phyloP scores from a whole-genome alignment of 2,888 invertebrate species.

The Saturnia pavonia region DNA sequence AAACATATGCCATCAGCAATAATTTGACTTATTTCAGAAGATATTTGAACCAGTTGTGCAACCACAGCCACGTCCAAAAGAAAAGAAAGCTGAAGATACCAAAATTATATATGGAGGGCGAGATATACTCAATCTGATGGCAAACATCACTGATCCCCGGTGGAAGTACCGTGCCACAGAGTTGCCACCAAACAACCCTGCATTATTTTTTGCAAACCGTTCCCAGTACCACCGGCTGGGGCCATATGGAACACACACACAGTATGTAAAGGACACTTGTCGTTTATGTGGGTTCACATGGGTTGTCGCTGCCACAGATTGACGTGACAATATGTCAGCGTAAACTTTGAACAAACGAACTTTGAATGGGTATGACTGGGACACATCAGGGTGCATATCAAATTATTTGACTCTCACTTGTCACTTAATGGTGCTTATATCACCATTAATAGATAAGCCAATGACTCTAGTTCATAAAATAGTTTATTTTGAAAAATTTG shows the following conservation, averaged over 20 bases:
- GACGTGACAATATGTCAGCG: conserved; percentile 52
- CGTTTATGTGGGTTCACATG: conserved; percentile 77
- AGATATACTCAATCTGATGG: conserved; percentile 82
- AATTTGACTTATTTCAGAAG: conserved; percentile 59
- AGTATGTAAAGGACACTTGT: conserved; percentile 81
- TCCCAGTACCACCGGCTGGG: conserved; percentile 83
- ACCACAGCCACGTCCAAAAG: conserved; percentile 71
- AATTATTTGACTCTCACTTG: conserved; percentile 45
- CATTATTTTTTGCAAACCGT: conserved; percentile 83
- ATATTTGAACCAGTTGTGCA: conserved; percentile 71
- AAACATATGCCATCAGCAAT: conserved; percentile 18
- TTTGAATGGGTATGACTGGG: conserved; percentile 65
- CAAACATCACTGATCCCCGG: conserved; percentile 75
- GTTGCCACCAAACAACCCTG: conserved; percentile 80
- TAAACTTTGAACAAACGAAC: conserved; percentile 65
- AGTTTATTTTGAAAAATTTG: conserved; percentile 27
- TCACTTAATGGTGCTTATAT: conserved; percentile 53
- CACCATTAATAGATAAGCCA: conserved; percentile 44
- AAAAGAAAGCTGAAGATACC: conserved; percentile 61
- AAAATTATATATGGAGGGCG: conserved; percentile 77
- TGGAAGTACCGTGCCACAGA: conserved; percentile 81
- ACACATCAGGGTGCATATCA: conserved; percentile 70
- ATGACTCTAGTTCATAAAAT: conserved; percentile 52
- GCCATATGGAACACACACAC: conserved; percentile 78
- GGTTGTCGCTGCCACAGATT: conserved; percentile 76